Base-by-base conservation (phyloP, 2,113 vertebrate genomes). In the Chaenocephalus aceratus region DNA sequence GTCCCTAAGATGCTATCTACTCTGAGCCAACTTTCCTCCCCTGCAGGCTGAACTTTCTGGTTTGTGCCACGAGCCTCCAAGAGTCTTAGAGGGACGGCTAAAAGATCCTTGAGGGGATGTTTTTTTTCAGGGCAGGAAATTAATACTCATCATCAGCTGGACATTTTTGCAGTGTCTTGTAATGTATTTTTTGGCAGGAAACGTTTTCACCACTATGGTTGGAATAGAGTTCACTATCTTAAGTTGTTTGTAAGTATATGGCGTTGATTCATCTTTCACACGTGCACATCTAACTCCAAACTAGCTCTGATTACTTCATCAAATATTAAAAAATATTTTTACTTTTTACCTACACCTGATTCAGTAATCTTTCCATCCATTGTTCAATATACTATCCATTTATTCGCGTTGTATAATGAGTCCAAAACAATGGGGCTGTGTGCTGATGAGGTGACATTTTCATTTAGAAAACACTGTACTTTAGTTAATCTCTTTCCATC, bases 71-170 rank as follows among this genome's bases (percentile, higher is more conserved):
- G 65, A 30, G 48, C 54, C 44, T 71, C 70, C 34, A 76, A 85
- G 70, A 18, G 44, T 52, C 70, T 86, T 82, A 30, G 80, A 77
- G 75, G 60, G 44, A 65, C n/a, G 15, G 56, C n/a, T 75, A 23
- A 70, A 65, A 62, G 11, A 48, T 10, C 15, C 46, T 67, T 72
- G 23, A 57, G n/a, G n/a, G 30, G 56, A 57, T 51, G 5, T 18
- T 26, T 18, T 46, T 54, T 79, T 69, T 71, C 30, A 53, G 36
- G 18, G 16, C 63, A 83, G 80, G 70, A 86, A 74, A 78, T 84
- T 63, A 84, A 74, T 34, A 45, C 26, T 44, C 53, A 56, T 59
- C 48, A 13, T 10, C 23, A 78, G 54, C 46, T 83, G 45, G 45
- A 70, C 53, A 59, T 44, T 7, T 62, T 3, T 16, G 62, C 54